These are phyloP conservation scores for Perdita meconis DNA, from an alignment of 2,888 invertebrate genomes.

Conservation along the genomic window DNA sequence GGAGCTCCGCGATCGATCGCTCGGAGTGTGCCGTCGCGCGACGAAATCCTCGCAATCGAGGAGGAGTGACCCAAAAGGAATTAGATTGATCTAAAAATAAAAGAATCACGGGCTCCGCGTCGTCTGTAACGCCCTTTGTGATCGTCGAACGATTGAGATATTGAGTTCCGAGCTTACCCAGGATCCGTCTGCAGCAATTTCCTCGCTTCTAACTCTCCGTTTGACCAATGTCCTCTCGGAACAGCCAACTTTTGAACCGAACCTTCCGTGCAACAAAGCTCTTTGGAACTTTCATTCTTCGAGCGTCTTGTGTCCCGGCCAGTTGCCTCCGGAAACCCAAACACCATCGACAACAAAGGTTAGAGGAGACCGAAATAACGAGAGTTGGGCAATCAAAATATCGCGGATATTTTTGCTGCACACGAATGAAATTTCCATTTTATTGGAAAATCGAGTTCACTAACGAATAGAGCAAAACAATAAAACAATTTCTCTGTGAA, in stretches of 20 bases:
- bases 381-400: slow-evolving; percentile 31
- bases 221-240: slow-evolving; percentile 18
- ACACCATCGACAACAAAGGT: slow-evolving; percentile 3
- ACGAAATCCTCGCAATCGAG: neutral
- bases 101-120: neutral
- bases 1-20: slow-evolving; percentile 42
- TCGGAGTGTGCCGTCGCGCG: neutral
- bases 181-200: neutral
- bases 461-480: neutral
- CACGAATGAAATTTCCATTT: neutral
- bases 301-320: neutral
- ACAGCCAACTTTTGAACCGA: slow-evolving; percentile 23
- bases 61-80: neutral
- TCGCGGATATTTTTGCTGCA: slow-evolving; percentile 22
- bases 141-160: neutral
- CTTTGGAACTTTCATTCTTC: slow-evolving; percentile 18
- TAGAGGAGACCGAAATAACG: slow-evolving; percentile 11
- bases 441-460: slow-evolving; percentile 20
- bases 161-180: neutral
- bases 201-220: neutral
- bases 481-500: no score
- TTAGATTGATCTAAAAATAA: slow-evolving; percentile 3
- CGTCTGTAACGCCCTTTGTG: neutral
- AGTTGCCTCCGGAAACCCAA: neutral
- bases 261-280: neutral